phyloP scores from a whole-genome alignment of 2,797 vertebrate species.

The Halcyon chelicuti region DNA sequence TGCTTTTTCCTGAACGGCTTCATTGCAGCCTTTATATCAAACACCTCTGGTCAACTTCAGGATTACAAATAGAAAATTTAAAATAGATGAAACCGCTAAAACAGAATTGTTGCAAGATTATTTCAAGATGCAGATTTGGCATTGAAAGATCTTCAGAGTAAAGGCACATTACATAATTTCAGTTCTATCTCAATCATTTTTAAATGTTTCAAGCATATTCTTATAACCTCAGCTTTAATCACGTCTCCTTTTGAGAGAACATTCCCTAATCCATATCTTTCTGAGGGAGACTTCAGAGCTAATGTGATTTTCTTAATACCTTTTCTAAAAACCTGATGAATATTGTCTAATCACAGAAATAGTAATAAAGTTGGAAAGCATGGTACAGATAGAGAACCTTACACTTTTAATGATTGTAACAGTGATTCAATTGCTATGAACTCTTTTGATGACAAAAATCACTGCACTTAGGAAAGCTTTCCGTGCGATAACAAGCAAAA shows the following conservation, averaged over 20 bases:
- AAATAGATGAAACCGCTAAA: conserved; percentile 20
- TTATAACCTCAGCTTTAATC: neutral
- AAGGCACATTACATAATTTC: neutral
- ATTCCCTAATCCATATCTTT: conserved; percentile 12
- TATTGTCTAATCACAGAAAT: neutral
- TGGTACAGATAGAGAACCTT: neutral
- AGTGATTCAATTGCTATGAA: neutral
- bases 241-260: neutral
- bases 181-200: neutral
- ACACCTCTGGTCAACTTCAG: neutral
- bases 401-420: neutral
- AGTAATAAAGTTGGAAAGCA: neutral
- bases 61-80: conserved; percentile 14
- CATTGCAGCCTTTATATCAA: neutral
- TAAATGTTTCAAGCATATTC: neutral
- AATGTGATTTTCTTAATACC: neutral
- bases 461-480: neutral
- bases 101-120: conserved; percentile 25
- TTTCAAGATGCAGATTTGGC: conserved; percentile 11
- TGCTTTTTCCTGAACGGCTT: neutral
- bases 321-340: conserved; percentile 8
- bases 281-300: neutral
- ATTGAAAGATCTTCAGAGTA: neutral
- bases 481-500: neutral
- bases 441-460: neutral